These are phyloP conservation scores for Anser brachyrhynchus DNA, from an alignment of 2,113 vertebrate species.

Conservation along the genomic window DNA sequence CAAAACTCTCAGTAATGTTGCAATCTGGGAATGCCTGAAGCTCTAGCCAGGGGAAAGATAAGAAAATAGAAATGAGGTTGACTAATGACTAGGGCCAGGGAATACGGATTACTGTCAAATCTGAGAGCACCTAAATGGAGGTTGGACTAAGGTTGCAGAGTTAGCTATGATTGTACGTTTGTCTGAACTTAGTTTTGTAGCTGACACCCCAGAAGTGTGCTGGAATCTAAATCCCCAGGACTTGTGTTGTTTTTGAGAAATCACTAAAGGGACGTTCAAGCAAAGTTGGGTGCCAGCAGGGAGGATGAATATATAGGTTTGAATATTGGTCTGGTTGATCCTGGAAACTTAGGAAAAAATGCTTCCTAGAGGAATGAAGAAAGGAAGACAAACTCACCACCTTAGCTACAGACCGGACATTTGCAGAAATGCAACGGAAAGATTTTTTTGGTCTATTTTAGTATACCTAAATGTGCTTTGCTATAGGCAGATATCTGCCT, in stretches of 20 bases:
- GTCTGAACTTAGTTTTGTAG: neutral
- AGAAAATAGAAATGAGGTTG: neutral
- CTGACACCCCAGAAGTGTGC: neutral
- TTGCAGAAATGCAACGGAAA: neutral
- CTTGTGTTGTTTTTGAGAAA: neutral
- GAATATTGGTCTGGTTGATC: neutral
- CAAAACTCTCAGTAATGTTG: neutral
- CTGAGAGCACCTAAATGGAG: neutral
- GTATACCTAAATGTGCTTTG: neutral
- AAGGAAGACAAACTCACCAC: neutral
- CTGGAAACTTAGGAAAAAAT: neutral
- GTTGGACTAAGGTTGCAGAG: neutral
- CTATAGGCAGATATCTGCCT: neutral
- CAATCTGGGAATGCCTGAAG: neutral
- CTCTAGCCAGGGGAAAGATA: neutral
- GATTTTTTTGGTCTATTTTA: constrained; percentile 6
- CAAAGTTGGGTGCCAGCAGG: neutral
- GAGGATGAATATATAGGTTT: neutral
- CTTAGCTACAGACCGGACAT: neutral
- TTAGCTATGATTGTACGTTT: neutral
- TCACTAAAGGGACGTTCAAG: neutral
- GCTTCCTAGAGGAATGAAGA: neutral
- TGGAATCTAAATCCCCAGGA: neutral
- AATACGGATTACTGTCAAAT: neutral
- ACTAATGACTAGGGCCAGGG: neutral